Evolutionary conservation across 2,888 invertebrate species (phyloP), one percentile per base, ranked within the genome.

Genomic region (Drosophila macrospina): DNA sequence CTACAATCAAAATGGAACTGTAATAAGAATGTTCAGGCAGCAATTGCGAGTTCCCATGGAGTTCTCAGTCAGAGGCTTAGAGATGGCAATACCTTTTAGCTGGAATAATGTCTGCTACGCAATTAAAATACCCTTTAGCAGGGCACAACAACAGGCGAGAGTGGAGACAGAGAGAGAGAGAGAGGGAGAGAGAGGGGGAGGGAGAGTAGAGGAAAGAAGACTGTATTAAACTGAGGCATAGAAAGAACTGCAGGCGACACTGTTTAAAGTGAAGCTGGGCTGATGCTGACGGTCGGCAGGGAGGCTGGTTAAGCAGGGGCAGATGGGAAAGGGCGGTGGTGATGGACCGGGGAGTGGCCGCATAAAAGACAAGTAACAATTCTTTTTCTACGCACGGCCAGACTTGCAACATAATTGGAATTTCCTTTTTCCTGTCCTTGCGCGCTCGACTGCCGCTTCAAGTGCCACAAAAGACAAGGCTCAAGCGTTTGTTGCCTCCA

Each of bases 361-460:
- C 78, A 82, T 86, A 80, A 69, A 78, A 80, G 78, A 76, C 73
- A 69, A 69, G 80, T 60, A 76, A 77, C 73, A 78, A 80, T 78
- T 69, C 69, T 86, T 84, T 75, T 87, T 77, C 88, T 87, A 87
- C 83, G 86, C 86, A 79, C 86, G 80, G 83, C 74, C 82, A 88
- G 82, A 86, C 78, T 74, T 71, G 86, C 86, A 86, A 80, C 86
- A 88, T 84, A 84, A 84, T 84, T 84, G 83, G 88, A 84, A 84
- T 84, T 84, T 84, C 83, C 83, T 88, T 88, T 82, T 84, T 88
- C 83, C 83, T 82, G 87, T 65, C 41, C 59, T 64, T 57, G 51
- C 51, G 51, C 51, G 57, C 36, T 63, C 28, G 36, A 26, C 15
- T 59, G 63, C 57, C 47, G 47, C 56, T 70, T 79, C 78, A 86